Conservation (phyloP, 2,888 invertebrate genomes). For the Drosophila flavopinicola region DNA sequence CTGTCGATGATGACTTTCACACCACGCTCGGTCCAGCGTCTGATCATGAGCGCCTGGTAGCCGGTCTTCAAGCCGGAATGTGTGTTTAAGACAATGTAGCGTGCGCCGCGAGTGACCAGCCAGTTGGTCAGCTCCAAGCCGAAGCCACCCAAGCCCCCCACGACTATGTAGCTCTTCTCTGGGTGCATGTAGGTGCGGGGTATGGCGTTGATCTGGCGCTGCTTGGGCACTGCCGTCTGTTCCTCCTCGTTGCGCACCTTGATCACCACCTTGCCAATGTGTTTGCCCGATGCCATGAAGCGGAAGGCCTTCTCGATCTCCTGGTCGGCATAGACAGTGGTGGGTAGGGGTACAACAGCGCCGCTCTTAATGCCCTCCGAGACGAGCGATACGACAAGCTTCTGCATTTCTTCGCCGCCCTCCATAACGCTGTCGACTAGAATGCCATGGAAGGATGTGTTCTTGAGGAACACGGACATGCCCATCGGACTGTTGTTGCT, state of each 20-base stretch:
- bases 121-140: slow-evolving; percentile 96
- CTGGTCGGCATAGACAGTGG: slow-evolving; percentile 92
- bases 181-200: slow-evolving; percentile 94
- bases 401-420: slow-evolving; percentile 87
- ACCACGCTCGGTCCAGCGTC: slow-evolving; percentile 88
- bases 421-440: slow-evolving; percentile 97
- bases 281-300: slow-evolving; percentile 98
- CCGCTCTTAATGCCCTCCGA: slow-evolving; percentile 93
- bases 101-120: slow-evolving; percentile 95
- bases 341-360: slow-evolving; percentile 94
- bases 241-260: slow-evolving; percentile 94
- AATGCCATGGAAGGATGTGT: slow-evolving; percentile 99
- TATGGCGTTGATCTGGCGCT: slow-evolving; percentile 90
- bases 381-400: slow-evolving; percentile 91
- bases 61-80: slow-evolving; percentile 95
- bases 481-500: slow-evolving; percentile 92
- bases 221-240: slow-evolving; percentile 84
- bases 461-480: slow-evolving; percentile 97
- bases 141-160: slow-evolving; percentile 97
- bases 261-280: slow-evolving; percentile 97
- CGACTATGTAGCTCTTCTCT: slow-evolving; percentile 90
- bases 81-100: slow-evolving; percentile 93
- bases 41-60: slow-evolving; percentile 94
- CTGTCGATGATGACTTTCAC: slow-evolving; percentile 88
- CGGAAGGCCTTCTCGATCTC: slow-evolving; percentile 96